phyloP scores from a whole-genome alignment of 2,888 invertebrate species.

The Drosophila atripex region DNA sequence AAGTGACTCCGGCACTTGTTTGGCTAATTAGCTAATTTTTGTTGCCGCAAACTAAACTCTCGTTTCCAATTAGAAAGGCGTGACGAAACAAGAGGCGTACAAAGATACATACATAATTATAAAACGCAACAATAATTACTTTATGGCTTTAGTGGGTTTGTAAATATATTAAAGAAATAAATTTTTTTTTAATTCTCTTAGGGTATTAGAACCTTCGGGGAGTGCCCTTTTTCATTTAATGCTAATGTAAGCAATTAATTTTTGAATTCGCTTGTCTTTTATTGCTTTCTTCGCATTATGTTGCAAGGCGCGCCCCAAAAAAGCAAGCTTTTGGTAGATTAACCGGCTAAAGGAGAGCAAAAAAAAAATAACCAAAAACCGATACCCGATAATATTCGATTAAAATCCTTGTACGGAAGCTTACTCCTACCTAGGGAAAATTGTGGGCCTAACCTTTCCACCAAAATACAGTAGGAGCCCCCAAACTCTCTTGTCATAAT shows the following conservation, averaged over 20 bases:
- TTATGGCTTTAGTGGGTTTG: not conserved
- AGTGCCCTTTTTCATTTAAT: not conserved
- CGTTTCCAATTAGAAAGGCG: constrained; percentile 24
- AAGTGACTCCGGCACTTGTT: not conserved
- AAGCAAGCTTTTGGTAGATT: constrained; percentile 8
- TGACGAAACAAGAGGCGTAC: constrained; percentile 1
- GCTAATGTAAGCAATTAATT: constrained; percentile 29
- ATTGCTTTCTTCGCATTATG: constrained; percentile 10
- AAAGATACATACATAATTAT: constrained; percentile 5
- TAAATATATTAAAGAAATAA: not conserved
- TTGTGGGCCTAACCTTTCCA: not conserved
- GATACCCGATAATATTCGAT: constrained; percentile 20
- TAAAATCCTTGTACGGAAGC: not conserved
- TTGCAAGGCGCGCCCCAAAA: constrained; percentile 8
- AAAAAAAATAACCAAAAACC: not conserved
- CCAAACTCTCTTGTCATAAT: not conserved
- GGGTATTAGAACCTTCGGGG: constrained; percentile 14
- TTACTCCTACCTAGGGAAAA: not conserved
- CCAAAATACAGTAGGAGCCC: not conserved
- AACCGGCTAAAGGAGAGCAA: constrained; percentile 13
- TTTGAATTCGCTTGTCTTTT: constrained; percentile 9
- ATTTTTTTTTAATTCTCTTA: not conserved
- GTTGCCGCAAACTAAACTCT: constrained; percentile 15
- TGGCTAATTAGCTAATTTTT: not conserved
- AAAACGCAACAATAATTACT: not conserved